phyloP scores from a whole-genome alignment of 2,797 vertebrate species.

The Mormyrus proboscirostris region DNA sequence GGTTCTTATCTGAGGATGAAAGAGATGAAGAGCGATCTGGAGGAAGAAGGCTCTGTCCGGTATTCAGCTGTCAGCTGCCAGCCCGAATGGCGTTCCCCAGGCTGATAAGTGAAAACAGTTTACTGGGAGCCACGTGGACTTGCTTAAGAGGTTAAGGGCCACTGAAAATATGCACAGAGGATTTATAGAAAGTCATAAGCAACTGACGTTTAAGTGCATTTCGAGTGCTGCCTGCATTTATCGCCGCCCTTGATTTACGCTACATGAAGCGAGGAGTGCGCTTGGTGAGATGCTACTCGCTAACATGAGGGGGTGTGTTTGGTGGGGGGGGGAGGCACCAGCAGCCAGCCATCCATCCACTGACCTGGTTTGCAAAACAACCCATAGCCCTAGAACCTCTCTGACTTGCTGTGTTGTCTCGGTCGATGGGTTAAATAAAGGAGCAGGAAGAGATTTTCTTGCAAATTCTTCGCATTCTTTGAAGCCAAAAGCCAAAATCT shows the following conservation, averaged over 20 bases:
- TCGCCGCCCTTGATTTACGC: background rate
- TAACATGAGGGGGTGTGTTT: background rate
- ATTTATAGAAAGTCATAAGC: conserved; percentile 8
- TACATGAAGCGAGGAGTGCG: background rate
- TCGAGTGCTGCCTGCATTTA: background rate
- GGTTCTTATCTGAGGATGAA: background rate
- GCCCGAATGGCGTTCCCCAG: background rate
- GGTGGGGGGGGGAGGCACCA: background rate
- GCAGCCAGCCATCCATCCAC: background rate
- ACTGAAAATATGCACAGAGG: conserved; percentile 7
- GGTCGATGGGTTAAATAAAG: conserved; percentile 7
- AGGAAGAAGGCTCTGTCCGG: background rate
- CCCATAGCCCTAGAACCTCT: background rate
- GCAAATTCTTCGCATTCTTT: conserved; percentile 2
- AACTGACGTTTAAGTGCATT: background rate
- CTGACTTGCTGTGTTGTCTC: background rate
- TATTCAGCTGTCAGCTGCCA: background rate
- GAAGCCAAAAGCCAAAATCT: conserved; percentile 1
- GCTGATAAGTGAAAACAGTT: conserved; percentile 1
- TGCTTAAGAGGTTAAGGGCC: conserved; percentile 13
- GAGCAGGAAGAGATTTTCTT: conserved; percentile 19
- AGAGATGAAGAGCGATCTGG: background rate
- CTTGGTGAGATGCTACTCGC: background rate
- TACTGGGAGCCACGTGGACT: conserved; percentile 5
- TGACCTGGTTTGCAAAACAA: background rate